Evolutionary conservation across 2,797 vertebrate species (phyloP).

Genomic region (Enteromius fasciolatus): DNA sequence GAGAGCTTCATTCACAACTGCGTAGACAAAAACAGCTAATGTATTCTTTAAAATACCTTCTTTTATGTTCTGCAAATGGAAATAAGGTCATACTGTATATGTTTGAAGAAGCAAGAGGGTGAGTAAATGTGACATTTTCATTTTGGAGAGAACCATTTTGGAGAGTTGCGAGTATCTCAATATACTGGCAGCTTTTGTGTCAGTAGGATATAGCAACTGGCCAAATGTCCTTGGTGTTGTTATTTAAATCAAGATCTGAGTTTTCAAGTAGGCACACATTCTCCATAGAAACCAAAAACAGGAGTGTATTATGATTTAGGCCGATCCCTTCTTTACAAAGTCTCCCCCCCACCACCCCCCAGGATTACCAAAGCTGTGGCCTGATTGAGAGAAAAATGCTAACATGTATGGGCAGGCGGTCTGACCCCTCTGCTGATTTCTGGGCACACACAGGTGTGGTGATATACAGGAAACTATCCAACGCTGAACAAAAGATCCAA

Average conservation of each 20-base stretch:
- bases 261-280: constrained; percentile 37
- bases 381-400: constrained; percentile 62
- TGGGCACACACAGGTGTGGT: constrained; percentile 62
- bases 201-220: neutral
- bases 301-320: constrained; percentile 55
- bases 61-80: neutral
- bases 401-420: constrained; percentile 60
- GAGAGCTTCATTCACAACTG: neutral
- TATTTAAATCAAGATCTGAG: constrained; percentile 6
- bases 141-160: neutral
- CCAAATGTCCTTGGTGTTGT: neutral
- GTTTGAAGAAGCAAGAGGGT: neutral
- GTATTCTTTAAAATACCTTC: neutral
- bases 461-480: constrained; percentile 46
- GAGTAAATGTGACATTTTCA: neutral
- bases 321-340: constrained; percentile 54
- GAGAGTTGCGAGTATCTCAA: neutral
- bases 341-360: neutral
- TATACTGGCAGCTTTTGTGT: constrained; percentile 1
- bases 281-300: constrained; percentile 53
- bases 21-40: neutral
- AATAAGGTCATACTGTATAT: neutral
- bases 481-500: constrained; percentile 56
- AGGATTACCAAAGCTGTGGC: constrained; percentile 56
- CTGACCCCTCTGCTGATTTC: constrained; percentile 61